These are phyloP conservation scores for Xiphorhynchus elegans DNA, from an alignment of 2,113 vertebrate species.

Conservation along the genomic window DNA sequence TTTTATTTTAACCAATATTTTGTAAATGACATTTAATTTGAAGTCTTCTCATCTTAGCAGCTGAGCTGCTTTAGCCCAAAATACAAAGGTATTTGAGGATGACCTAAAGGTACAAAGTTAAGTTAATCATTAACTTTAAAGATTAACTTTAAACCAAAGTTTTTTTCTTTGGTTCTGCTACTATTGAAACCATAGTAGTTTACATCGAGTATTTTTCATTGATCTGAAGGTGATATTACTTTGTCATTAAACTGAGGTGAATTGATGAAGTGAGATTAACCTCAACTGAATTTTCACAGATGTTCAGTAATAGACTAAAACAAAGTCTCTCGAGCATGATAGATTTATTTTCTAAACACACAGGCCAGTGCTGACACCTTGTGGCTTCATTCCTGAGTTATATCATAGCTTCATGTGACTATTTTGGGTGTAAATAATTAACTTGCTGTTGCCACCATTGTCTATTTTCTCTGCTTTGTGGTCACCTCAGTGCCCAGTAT, in stretches of 20 bases:
- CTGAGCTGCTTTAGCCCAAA: neutral
- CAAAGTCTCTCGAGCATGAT: neutral
- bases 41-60: neutral
- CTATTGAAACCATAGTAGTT: neutral
- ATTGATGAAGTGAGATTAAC: neutral
- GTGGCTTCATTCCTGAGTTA: neutral
- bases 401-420: neutral
- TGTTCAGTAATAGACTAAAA: neutral
- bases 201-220: neutral
- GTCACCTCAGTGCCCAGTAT: neutral
- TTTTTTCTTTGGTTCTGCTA: neutral
- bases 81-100: neutral
- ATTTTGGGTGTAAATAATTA: neutral
- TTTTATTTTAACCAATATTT: neutral
- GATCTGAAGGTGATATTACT: neutral
- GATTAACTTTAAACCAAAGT: too few relatives aligned
- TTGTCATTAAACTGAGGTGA: neutral
- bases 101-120: neutral
- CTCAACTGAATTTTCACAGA: neutral
- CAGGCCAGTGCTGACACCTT: conserved; percentile 38
- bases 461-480: neutral
- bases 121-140: neutral
- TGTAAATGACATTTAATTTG: neutral
- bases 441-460: neutral
- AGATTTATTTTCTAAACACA: neutral